A percentile compares a stretch with the other conserved stretches of the same genome.
Evolutionary conservation across 2,888 invertebrate species (phyloP).

Genomic region (Trichogramma evanescens): DNA sequence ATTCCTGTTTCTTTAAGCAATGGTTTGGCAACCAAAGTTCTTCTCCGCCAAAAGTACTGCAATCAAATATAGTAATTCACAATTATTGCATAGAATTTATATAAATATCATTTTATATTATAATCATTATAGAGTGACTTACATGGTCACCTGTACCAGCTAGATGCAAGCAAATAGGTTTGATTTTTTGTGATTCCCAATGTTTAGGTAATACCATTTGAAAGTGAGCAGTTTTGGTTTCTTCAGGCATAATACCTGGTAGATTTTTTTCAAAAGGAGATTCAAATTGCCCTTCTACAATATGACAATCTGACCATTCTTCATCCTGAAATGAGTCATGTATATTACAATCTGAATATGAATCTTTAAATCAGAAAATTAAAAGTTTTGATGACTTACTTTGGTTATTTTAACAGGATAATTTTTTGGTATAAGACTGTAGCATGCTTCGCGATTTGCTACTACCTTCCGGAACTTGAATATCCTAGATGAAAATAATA

Average conservation of each 20-base stretch:
- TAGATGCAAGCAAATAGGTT: conserved; percentile 86
- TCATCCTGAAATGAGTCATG: conserved; percentile 56
- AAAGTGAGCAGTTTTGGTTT: conserved; percentile 77
- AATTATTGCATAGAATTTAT: background rate
- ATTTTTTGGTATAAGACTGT: conserved; percentile 69
- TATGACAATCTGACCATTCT: conserved; percentile 62
- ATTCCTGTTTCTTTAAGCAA: conserved; percentile 82
- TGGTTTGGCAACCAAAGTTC: conserved; percentile 85
- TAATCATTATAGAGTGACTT: conserved; percentile 41
- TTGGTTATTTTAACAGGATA: conserved; percentile 84
- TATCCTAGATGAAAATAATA: conserved; percentile 59
- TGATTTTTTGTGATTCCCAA: conserved; percentile 63
- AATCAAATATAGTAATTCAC: conserved; percentile 18
- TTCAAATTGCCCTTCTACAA: conserved; percentile 81
- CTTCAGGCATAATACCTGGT: conserved; percentile 81
- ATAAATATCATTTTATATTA: conserved; percentile 18
- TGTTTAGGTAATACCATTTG: conserved; percentile 73
- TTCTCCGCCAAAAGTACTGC: conserved; percentile 84
- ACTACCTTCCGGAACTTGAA: conserved; percentile 85
- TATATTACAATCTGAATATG: background rate
- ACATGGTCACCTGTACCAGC: conserved; percentile 99
- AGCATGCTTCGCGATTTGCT: conserved; percentile 75
- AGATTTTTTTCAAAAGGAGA: conserved; percentile 77
- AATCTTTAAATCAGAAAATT: background rate
- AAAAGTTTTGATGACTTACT: conserved; percentile 49